A percentile compares a stretch with the other conserved stretches of the same genome.
These are phyloP conservation scores for Hemiprocne comata DNA, from an alignment of 2,113 vertebrate species.

Conservation along the genomic window DNA sequence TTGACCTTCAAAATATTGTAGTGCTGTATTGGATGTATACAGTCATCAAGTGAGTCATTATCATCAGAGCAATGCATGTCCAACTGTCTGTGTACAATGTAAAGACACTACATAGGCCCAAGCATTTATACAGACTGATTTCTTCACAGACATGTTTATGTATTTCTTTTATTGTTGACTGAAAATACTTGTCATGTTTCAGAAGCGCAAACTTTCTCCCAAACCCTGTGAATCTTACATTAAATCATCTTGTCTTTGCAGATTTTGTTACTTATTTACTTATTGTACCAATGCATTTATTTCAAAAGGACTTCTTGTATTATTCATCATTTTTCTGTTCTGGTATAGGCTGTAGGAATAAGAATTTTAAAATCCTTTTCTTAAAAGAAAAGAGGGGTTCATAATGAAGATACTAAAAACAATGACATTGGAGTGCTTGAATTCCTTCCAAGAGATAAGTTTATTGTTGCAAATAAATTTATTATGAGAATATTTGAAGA, in stretches of 20 bases:
- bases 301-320: background rate
- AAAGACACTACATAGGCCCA: background rate
- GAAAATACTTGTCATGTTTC: background rate
- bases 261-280: background rate
- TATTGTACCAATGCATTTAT: background rate
- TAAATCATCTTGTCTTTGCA: background rate
- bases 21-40: background rate
- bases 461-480: background rate
- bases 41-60: background rate
- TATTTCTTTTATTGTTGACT: background rate
- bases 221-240: background rate
- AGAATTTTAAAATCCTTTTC: background rate
- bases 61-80: background rate
- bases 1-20: background rate
- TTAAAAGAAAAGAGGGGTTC: background rate
- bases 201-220: background rate
- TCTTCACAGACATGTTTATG: background rate
- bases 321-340: background rate
- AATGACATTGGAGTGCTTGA: background rate
- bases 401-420: background rate
- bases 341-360: background rate
- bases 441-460: background rate
- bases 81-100: background rate
- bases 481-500: background rate
- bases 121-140: background rate